These are phyloP conservation scores for Matsumyia berberina DNA, from an alignment of 2,888 invertebrate genomes.

Conservation along the genomic window DNA sequence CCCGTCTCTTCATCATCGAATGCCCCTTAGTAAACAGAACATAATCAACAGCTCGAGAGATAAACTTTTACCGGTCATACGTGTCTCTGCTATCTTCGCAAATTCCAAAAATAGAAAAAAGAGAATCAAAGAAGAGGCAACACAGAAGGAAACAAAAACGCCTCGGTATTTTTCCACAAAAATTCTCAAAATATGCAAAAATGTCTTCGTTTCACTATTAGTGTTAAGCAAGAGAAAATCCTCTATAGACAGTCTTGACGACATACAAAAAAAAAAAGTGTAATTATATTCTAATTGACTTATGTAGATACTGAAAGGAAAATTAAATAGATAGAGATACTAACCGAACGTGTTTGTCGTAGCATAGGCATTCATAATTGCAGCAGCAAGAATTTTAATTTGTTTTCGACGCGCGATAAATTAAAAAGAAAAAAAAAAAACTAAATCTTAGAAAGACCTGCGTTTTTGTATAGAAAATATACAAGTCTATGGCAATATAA, in stretches of 20 bases:
- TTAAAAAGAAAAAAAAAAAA: constrained; percentile 35
- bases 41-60: not conserved
- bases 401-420: constrained; percentile 59
- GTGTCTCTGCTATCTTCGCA: constrained; percentile 2
- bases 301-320: constrained; percentile 37
- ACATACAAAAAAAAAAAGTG: constrained; percentile 14
- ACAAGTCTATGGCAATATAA: constrained; percentile 66
- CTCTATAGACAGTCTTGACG: not conserved
- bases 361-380: constrained; percentile 83
- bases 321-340: constrained; percentile 78
- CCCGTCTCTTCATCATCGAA: not conserved
- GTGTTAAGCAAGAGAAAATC: no score
- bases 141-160: not conserved
- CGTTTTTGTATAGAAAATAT: constrained; percentile 35
- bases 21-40: not conserved
- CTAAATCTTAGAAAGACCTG: constrained; percentile 31
- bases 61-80: constrained; percentile 5
- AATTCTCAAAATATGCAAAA: constrained; percentile 49
- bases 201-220: not conserved
- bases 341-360: constrained; percentile 83
- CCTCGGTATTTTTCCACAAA: constrained; percentile 46
- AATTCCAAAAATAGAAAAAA: constrained; percentile 39
- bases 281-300: constrained; percentile 28
- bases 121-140: not conserved
- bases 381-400: constrained; percentile 80